Percentiles rank a stretch among this genome's conserved stretches.
Conservation (phyloP, 2,113 vertebrate species). For the human (Homo sapiens) region DNA sequence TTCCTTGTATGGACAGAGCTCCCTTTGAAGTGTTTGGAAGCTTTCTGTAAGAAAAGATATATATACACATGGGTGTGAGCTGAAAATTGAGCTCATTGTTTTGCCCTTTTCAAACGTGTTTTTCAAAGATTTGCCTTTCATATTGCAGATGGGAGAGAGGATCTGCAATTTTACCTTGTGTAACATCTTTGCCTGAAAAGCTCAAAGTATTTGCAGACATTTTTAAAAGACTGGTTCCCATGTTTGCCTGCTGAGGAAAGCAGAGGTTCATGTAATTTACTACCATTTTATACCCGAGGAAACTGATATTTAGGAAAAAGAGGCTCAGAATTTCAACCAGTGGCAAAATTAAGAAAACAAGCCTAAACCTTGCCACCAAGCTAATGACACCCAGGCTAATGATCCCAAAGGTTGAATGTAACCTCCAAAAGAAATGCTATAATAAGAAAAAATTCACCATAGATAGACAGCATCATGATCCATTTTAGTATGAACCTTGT, state of each 20-base stretch:
- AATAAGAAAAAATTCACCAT: neutral
- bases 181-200: conserved; percentile 62
- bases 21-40: conserved; percentile 72
- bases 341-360: conserved; percentile 53
- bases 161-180: conserved; percentile 58
- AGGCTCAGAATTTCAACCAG: conserved; percentile 26
- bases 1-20: conserved; percentile 21
- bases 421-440: neutral
- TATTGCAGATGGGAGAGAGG: conserved; percentile 50
- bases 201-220: conserved; percentile 43
- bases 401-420: neutral
- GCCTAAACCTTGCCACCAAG: conserved; percentile 3
- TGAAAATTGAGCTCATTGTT: conserved; percentile 71
- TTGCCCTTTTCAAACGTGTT: conserved; percentile 66
- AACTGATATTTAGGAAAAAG: conserved; percentile 62
- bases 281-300: conserved; percentile 62
- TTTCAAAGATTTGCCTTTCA: conserved; percentile 75
- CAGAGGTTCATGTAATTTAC: conserved; percentile 59
- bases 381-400: neutral
- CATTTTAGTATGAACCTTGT: neutral
- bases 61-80: conserved; percentile 14
- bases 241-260: conserved; percentile 51
- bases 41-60: conserved; percentile 58
- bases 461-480: too few species aligned
- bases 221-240: conserved; percentile 51